Evolutionary conservation across 2,888 invertebrate genomes (phyloP), one percentile per base, ranked within the genome.

Genomic region (Unio delphinus): DNA sequence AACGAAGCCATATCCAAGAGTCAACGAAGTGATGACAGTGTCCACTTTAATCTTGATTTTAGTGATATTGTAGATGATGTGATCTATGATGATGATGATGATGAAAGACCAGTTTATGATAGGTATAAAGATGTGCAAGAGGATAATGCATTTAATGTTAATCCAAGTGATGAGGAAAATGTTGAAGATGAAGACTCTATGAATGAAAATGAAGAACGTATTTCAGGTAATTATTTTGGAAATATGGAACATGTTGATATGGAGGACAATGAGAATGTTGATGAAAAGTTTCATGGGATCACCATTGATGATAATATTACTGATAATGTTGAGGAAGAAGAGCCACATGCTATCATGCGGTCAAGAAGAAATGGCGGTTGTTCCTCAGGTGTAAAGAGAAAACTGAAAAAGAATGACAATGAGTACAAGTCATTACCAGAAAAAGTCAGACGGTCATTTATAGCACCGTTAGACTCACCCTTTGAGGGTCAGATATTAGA

Each of bases 381-480:
- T 61, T 66, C 28, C 18, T 45, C 8, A 3, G 6, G 60, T 26
- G 30, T 66, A 59, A 64, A 61, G 61, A 61, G 54, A 34, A 30
- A 30, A 55, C 15, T 64, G 55, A 64, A n/a, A 64, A 60, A 45
- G 26, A 45, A 17, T n/a, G 23, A 28, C 8, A 61, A 28, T 58
- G 54, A 34, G 57, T 55, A 72, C 20, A 15, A 17, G 54, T 26
- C 56, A 26, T 64, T 23, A 60, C n/a, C 26, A 28, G 55, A 65
- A 55, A 8, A 34, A 45, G 54, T 18, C 58, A 65, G 61, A 5
- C 4, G 11, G 11, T 11, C 45, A 11, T 45, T 45, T 11, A 45
- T 45, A 11, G 11, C 11, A 3, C 11, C 11, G 1, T 11, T 45
- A 45, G 45, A 45, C 11, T 45, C 45, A 11, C 45, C 45, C 45